Conservation (phyloP, 2,888 invertebrate species). For the Apotomis betuletana region DNA sequence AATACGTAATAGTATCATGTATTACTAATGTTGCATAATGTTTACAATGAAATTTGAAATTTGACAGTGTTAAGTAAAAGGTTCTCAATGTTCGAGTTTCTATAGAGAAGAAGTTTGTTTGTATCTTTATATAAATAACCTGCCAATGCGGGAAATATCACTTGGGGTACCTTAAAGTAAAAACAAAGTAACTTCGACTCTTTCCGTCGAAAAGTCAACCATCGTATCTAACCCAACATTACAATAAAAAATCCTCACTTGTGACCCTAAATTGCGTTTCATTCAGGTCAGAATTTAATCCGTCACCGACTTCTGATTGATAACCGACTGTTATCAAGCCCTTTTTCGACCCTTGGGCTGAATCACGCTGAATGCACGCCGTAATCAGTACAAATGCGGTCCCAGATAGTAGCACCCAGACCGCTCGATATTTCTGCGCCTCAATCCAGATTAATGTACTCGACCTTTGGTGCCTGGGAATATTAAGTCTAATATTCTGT, state of each 20-base stretch:
- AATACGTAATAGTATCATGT: too few species aligned
- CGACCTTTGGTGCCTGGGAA: conserved; percentile 51
- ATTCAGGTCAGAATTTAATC: conserved; percentile 24
- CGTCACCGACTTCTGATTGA: conserved; percentile 26
- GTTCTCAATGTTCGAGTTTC: too few species aligned
- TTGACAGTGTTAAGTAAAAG: too few species aligned
- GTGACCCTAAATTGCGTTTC: conserved; percentile 15
- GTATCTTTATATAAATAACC: too few species aligned
- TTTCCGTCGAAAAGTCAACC: too few species aligned
- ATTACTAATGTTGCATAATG: too few species aligned
- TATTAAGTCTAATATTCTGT: conserved; percentile 25
- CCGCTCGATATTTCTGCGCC: conserved; percentile 78
- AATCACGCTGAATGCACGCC: conserved; percentile 45
- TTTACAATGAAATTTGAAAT: too few species aligned
- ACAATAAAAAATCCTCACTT: background rate
- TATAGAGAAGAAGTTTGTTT: too few species aligned
- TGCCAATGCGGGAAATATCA: too few species aligned
- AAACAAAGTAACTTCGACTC: too few species aligned
- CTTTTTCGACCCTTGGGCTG: conserved; percentile 56
- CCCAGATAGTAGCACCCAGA: conserved; percentile 63
- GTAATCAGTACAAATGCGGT: conserved; percentile 80
- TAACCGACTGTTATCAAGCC: conserved; percentile 45
- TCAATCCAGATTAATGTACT: conserved; percentile 75
- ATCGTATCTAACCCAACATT: too few species aligned
- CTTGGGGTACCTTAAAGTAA: too few species aligned